Evolutionary conservation across 2,113 vertebrate genomes (phyloP).

Genomic region (Oryzias celebensis): DNA sequence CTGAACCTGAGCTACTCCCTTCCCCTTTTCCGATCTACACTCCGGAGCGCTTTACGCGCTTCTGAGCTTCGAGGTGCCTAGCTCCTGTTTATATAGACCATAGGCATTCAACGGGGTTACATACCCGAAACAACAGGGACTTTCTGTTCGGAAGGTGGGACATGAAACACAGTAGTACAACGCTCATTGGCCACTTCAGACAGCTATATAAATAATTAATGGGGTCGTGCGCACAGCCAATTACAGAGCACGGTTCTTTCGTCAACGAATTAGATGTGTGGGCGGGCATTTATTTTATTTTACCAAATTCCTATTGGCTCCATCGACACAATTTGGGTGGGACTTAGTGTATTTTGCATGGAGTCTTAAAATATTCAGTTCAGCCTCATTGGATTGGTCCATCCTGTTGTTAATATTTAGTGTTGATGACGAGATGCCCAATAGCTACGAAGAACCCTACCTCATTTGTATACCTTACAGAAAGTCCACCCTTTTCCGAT

Average conservation of each 20-base stretch:
- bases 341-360: background rate
- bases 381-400: constrained; percentile 44
- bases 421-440: constrained; percentile 30
- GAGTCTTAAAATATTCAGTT: constrained; percentile 47
- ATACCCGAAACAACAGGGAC: constrained; percentile 65
- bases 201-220: constrained; percentile 66
- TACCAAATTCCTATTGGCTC: constrained; percentile 53
- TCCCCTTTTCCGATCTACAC: constrained; percentile 73
- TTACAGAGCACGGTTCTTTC: constrained; percentile 30
- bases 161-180: constrained; percentile 51
- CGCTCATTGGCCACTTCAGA: constrained; percentile 68
- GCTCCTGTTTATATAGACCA: constrained; percentile 78
- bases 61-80: constrained; percentile 57
- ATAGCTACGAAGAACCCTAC: constrained; percentile 36
- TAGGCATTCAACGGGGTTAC: constrained; percentile 67
- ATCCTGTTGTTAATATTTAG: constrained; percentile 60
- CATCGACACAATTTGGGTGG: constrained; percentile 30
- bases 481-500: constrained; percentile 75
- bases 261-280: constrained; percentile 52
- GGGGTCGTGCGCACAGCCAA: constrained; percentile 57
- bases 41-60: constrained; percentile 80
- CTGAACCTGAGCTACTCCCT: constrained; percentile 53
- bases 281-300: constrained; percentile 44
- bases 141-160: constrained; percentile 62
- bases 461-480: constrained; percentile 53